Percentiles rank a stretch among this genome's conserved stretches.
These are phyloP conservation scores for Vandiemenella viatica DNA, from an alignment of 2,888 invertebrate genomes.

Conservation along the genomic window DNA sequence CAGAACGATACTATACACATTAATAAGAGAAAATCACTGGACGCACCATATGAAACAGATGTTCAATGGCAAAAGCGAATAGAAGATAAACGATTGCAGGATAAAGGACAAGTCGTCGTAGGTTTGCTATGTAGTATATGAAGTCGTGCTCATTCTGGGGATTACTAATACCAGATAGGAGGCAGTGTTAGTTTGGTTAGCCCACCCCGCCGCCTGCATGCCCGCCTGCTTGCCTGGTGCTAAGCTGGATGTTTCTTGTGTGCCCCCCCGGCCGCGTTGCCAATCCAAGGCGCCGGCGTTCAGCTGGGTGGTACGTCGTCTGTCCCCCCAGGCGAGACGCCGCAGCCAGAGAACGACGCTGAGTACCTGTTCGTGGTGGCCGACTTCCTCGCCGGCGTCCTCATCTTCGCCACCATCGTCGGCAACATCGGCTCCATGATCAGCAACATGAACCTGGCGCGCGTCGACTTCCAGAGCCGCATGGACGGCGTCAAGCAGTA, in stretches of 20 bases:
- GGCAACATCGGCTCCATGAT: slow-evolving; percentile 91
- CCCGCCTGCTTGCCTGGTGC: not conserved
- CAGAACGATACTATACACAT: too few relatives aligned
- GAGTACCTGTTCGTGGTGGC: slow-evolving; percentile 88
- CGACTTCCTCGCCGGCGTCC: slow-evolving; percentile 83
- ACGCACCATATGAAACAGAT: too few relatives aligned
- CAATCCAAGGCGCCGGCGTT: not conserved
- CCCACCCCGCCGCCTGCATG: not conserved
- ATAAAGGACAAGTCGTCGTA: too few relatives aligned
- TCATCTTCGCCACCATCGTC: slow-evolving; percentile 94
- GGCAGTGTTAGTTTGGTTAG: too few relatives aligned
- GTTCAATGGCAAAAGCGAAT: too few relatives aligned
- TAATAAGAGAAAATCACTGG: too few relatives aligned
- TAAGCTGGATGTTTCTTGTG: too few relatives aligned
- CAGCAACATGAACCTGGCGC: slow-evolving; percentile 89
- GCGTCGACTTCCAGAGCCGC: slow-evolving; percentile 88
- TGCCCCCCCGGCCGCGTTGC: too few relatives aligned
- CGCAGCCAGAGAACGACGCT: slow-evolving; percentile 78
- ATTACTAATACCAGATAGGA: too few relatives aligned
- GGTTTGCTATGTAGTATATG: too few relatives aligned
- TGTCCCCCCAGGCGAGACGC: slow-evolving; percentile 54
- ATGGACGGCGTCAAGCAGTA: slow-evolving; percentile 95
- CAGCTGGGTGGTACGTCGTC: not conserved
- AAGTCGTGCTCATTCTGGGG: too few relatives aligned
- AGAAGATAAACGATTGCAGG: too few relatives aligned